These are phyloP conservation scores for Alcis repandata DNA, from an alignment of 2,888 invertebrate genomes.

Conservation along the genomic window DNA sequence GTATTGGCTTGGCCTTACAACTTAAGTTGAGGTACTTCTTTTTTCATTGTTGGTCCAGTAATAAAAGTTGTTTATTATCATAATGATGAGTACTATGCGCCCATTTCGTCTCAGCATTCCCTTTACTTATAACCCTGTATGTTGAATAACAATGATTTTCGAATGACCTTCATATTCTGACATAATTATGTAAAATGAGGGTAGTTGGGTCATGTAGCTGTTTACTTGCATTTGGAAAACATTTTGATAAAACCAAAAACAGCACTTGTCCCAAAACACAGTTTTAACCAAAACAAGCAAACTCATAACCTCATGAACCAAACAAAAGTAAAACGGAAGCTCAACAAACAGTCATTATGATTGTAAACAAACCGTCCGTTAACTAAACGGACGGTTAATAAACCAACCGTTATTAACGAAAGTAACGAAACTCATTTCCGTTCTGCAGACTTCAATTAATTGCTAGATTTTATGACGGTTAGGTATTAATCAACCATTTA, in stretches of 20 bases:
- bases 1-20: too few species aligned
- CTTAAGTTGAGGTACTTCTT: too few species aligned
- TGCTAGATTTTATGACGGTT: constrained; percentile 4
- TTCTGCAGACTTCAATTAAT: constrained; percentile 9
- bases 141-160: too few species aligned
- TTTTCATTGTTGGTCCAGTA: too few species aligned
- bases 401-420: constrained; percentile 4
- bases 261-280: not conserved
- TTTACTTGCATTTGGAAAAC: too few species aligned
- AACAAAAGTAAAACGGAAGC: constrained; percentile 15
- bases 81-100: too few species aligned
- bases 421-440: constrained; percentile 7
- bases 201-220: too few species aligned
- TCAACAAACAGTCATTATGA: constrained; percentile 14
- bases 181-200: too few species aligned
- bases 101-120: too few species aligned
- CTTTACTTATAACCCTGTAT: too few species aligned
- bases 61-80: too few species aligned
- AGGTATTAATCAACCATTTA: not conserved
- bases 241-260: not conserved
- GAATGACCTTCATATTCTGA: too few species aligned
- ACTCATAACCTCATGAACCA: constrained; percentile 12
- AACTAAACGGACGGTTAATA: not conserved
- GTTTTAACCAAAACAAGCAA: not conserved
- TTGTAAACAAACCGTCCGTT: constrained; percentile 19